Evolutionary conservation across 2,888 invertebrate genomes (phyloP).

Genomic region (Cantharis nigra): DNA sequence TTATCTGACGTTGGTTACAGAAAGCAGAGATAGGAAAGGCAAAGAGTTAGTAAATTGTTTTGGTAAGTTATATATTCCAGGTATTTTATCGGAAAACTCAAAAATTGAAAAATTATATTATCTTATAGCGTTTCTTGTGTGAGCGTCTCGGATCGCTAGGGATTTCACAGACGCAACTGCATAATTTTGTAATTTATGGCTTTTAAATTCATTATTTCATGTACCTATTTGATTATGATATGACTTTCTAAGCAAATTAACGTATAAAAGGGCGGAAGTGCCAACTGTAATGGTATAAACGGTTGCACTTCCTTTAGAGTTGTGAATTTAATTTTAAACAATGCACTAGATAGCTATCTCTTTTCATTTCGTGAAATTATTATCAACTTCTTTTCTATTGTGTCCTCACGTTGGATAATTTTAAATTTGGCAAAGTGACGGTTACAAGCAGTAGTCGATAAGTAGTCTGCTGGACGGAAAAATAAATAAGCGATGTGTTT

Average conservation of each 20-base stretch:
- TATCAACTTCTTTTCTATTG: background rate
- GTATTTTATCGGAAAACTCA: too few relatives aligned
- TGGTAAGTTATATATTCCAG: too few relatives aligned
- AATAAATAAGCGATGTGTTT: background rate
- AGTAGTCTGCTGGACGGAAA: background rate
- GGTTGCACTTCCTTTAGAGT: constrained; percentile 29
- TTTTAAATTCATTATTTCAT: background rate
- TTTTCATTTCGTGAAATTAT: background rate
- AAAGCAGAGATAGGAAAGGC: too few relatives aligned
- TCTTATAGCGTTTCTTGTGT: too few relatives aligned
- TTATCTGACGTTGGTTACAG: too few relatives aligned
- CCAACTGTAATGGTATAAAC: constrained; percentile 22
- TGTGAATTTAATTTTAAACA: constrained; percentile 7
- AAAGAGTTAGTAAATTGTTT: too few relatives aligned
- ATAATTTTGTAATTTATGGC: background rate
- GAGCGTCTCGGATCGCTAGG: background rate
- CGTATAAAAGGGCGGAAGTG: constrained; percentile 30
- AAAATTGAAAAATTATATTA: too few relatives aligned
- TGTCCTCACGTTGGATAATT: background rate
- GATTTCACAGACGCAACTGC: background rate
- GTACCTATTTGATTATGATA: constrained; percentile 5
- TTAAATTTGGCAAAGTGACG: background rate
- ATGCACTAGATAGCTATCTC: background rate
- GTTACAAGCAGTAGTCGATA: background rate
- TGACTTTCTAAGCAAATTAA: constrained; percentile 24